A percentile compares a stretch with the other conserved stretches of the same genome.
Conservation (phyloP, 2,888 invertebrate genomes). For the Notocelia uddmanniana region DNA sequence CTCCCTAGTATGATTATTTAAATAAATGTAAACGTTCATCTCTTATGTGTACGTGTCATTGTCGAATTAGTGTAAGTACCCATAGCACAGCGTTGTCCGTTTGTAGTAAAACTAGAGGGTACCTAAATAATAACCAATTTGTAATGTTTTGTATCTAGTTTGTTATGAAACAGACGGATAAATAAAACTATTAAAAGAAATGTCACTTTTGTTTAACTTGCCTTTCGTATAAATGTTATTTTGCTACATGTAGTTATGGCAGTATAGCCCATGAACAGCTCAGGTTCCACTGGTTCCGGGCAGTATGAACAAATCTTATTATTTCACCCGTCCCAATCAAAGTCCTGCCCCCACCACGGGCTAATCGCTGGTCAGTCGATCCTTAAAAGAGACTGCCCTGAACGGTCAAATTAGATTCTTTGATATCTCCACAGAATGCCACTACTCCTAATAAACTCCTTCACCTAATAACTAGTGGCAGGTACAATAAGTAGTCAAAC, state of each 20-base stretch:
- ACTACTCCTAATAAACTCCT: too few relatives aligned
- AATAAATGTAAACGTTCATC: background rate
- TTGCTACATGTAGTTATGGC: background rate
- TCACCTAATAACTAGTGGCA: too few relatives aligned
- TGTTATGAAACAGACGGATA: conserved; percentile 62
- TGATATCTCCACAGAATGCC: too few relatives aligned
- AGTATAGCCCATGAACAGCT: too few relatives aligned
- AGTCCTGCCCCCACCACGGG: too few relatives aligned
- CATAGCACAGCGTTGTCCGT: conserved; percentile 24
- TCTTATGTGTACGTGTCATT: background rate
- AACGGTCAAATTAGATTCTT: too few relatives aligned
- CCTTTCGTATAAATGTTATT: background rate
- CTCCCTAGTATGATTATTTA: background rate
- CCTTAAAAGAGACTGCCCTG: too few relatives aligned
- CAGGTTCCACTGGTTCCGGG: too few relatives aligned
- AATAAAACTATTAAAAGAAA: conserved; percentile 47
- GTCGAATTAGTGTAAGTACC: conserved; percentile 18
- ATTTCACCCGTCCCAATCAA: too few relatives aligned
- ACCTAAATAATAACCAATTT: conserved; percentile 66
- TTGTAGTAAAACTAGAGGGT: conserved; percentile 45
- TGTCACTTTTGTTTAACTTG: background rate
- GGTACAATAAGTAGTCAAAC: too few relatives aligned
- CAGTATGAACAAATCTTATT: too few relatives aligned
- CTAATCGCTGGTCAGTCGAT: too few relatives aligned
- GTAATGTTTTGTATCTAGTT: conserved; percentile 73